Conservation (phyloP, 2,113 vertebrate genomes). For the Pitta sordida region DNA sequence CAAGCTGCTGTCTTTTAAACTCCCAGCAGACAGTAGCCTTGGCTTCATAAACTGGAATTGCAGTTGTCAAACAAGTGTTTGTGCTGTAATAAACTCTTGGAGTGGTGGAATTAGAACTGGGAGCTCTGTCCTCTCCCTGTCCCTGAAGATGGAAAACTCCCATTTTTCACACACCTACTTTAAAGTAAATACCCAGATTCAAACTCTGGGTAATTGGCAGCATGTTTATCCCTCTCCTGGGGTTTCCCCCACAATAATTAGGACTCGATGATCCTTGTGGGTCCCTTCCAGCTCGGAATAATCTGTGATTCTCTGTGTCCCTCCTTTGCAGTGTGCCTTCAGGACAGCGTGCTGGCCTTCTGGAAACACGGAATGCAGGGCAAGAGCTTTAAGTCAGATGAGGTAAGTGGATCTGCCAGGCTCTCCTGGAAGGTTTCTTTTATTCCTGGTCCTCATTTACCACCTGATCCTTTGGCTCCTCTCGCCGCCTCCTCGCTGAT, state of each 20-base stretch:
- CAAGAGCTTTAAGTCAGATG: conserved; percentile 97
- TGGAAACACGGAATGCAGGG: conserved; percentile 99
- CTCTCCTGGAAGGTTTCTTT: background rate
- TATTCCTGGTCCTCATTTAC: background rate
- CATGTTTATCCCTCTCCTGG: background rate
- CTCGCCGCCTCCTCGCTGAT: background rate
- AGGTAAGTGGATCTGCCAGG: conserved; percentile 74
- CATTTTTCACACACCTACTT: background rate
- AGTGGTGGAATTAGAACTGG: background rate
- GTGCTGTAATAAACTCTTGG: background rate
- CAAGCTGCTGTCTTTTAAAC: background rate
- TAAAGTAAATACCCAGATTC: background rate
- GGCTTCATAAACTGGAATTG: background rate
- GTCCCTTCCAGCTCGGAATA: too few species aligned
- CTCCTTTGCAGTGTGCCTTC: conserved; percentile 88
- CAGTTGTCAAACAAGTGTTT: background rate
- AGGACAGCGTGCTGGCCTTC: conserved; percentile 97
- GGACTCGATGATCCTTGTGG: background rate
- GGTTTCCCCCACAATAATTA: background rate
- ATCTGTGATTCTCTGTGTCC: background rate
- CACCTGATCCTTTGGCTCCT: background rate
- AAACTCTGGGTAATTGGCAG: background rate
- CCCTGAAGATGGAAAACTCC: background rate
- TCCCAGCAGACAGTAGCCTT: background rate
- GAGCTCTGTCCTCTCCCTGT: background rate